Conservation (phyloP, 2,888 invertebrate species). For the Lumbricus terrestris region DNA sequence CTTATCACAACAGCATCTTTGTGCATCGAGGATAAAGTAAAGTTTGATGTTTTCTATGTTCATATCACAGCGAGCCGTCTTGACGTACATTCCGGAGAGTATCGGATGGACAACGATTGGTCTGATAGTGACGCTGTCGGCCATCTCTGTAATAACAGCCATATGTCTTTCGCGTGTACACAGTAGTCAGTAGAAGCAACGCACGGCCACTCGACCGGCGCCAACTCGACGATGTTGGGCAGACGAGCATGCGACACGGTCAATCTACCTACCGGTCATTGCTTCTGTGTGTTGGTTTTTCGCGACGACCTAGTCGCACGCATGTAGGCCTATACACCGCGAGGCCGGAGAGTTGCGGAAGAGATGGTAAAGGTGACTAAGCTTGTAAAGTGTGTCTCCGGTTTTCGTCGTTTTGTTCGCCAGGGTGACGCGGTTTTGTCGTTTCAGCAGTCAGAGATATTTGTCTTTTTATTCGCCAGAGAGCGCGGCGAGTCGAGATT, state of each 20-base stretch:
- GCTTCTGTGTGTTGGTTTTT: neutral
- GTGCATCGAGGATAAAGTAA: neutral
- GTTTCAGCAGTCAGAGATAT: neutral
- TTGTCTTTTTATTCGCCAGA: neutral
- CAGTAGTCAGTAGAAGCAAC: neutral
- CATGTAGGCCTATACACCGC: too few relatives aligned
- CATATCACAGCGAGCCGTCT: constrained; percentile 35
- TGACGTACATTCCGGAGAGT: constrained; percentile 37
- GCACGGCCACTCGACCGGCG: too few relatives aligned
- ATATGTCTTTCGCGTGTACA: constrained; percentile 31
- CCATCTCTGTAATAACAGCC: constrained; percentile 31
- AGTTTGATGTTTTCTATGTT: neutral
- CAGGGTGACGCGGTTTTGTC: neutral
- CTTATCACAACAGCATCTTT: too few relatives aligned
- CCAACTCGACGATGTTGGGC: too few relatives aligned
- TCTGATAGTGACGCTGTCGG: constrained; percentile 33
- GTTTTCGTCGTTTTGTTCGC: too few relatives aligned
- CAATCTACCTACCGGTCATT: neutral
- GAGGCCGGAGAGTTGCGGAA: neutral
- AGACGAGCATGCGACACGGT: neutral
- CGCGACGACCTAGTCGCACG: neutral
- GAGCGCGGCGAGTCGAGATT: neutral
- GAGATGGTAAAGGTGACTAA: neutral
- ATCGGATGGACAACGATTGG: constrained; percentile 38
- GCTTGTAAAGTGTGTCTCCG: neutral